These are phyloP conservation scores for Pristis pectinata DNA, from an alignment of 2,797 vertebrate species.

Conservation along the genomic window DNA sequence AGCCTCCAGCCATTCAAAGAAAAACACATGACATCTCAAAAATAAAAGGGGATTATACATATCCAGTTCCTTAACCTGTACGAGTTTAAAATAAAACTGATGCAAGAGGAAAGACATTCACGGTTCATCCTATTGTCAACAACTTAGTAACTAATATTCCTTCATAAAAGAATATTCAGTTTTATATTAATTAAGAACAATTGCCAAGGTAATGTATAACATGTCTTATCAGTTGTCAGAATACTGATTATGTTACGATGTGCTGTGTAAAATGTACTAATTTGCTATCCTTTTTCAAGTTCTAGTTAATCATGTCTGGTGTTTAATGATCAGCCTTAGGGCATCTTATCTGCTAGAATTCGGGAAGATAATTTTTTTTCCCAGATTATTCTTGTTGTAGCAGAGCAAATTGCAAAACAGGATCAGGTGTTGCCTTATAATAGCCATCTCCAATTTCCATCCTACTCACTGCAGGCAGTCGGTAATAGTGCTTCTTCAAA, in stretches of 20 bases:
- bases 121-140: not conserved
- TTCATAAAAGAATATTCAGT: not conserved
- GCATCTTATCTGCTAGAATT: not conserved
- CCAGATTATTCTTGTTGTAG: not conserved
- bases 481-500: not conserved
- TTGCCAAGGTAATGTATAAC: conserved; percentile 26
- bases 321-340: conserved; percentile 26
- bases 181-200: conserved; percentile 16
- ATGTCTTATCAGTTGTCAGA: conserved; percentile 13
- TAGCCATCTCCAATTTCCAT: not conserved
- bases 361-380: not conserved
- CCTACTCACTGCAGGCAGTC: not conserved
- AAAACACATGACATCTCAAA: not conserved
- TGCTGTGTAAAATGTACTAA: conserved; percentile 14
- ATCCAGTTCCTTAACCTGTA: not conserved
- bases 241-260: conserved; percentile 9
- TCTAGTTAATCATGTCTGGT: not conserved
- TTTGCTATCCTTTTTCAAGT: not conserved
- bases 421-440: not conserved
- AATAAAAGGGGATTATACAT: not conserved
- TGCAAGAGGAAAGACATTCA: too few species aligned
- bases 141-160: not conserved
- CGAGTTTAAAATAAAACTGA: not conserved
- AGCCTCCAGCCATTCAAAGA: not conserved
- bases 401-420: not conserved